A percentile compares a stretch with the other conserved stretches of the same genome.
Evolutionary conservation across 2,888 invertebrate genomes (phyloP).

Genomic region (Meteorus cinctellus): DNA sequence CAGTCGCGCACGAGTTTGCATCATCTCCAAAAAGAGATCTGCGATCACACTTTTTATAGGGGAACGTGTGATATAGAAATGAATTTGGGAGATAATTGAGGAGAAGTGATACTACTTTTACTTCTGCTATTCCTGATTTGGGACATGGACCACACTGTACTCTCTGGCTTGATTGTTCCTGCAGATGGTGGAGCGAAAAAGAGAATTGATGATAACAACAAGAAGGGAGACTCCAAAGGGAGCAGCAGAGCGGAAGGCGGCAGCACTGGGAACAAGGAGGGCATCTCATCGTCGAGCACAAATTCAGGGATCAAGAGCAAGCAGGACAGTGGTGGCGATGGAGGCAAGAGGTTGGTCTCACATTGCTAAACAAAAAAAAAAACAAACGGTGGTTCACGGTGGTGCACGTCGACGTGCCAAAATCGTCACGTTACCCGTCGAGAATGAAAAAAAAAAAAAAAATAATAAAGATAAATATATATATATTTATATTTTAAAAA

Average conservation of each 20-base stretch:
- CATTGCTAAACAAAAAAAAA: slow-evolving; percentile 62
- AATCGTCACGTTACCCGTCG: slow-evolving; percentile 44
- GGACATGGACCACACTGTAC: slow-evolving; percentile 56
- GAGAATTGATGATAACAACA: slow-evolving; percentile 70
- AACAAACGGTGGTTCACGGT: slow-evolving; percentile 63
- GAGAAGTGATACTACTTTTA: slow-evolving; percentile 33
- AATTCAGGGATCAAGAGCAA: slow-evolving; percentile 76
- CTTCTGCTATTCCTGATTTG: slow-evolving; percentile 46
- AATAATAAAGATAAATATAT: slow-evolving; percentile 38
- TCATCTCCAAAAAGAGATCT: slow-evolving; percentile 19
- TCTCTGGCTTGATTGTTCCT: slow-evolving; percentile 62
- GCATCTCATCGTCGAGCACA: slow-evolving; percentile 67
- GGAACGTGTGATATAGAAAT: slow-evolving; percentile 25
- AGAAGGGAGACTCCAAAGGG: slow-evolving; percentile 70
- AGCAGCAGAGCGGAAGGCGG: slow-evolving; percentile 70
- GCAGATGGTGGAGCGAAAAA: slow-evolving; percentile 73
- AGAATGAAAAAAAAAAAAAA: slow-evolving; percentile 41
- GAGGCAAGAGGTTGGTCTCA: slow-evolving; percentile 77
- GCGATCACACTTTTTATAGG: slow-evolving; percentile 28
- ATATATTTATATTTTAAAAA: slow-evolving; percentile 42
- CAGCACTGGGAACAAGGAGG: slow-evolving; percentile 64
- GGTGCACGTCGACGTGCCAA: slow-evolving; percentile 58
- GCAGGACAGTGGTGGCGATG: slow-evolving; percentile 73
- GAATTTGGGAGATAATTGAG: slow-evolving; percentile 30
- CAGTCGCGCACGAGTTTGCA: slow-evolving; percentile 46